Base-by-base conservation (phyloP, 92 coral and sea anemone genomes). In the Siderastrea radians region DNA sequence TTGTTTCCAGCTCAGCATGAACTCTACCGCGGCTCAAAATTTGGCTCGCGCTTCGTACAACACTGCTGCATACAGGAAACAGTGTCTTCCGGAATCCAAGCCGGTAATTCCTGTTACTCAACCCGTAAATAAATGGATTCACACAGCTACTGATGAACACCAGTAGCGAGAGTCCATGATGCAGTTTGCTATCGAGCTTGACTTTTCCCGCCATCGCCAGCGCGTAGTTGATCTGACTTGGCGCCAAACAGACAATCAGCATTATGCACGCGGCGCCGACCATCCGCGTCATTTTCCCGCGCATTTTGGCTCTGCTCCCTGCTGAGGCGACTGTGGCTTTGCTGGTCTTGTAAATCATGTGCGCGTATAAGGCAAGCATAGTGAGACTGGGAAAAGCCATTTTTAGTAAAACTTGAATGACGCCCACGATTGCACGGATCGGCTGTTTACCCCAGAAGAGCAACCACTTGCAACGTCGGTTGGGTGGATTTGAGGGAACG, bases 171-270 rank as follows among this genome's bases (percentile, higher is more conserved):
- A 83, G 79, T 3, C 49, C 69, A 10, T 83, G 87, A 60, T 83
- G 87, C 8, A 73, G 15, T 61, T 45, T 17, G 54, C 44, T 72
- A 48, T 83, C 87, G 11, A 83, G 67, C 15, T 12, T 17, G 13
- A 49, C 65, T 54, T 71, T 54, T 45, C 87, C 87, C 68, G 87
- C 65, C 78, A 82, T 72, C 57, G 69, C 86, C 78, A 82, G 48
- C 65, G 86, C 86, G 86, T 68, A 71, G 50, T 82, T 82, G 86
- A 47, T 60, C 78, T 82, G 86, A 72, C 69, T 82, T 49, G 86
- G 86, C 58, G 86, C 78, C 58, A 70, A 45, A 60, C 78, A 82
- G 3, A 82, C 14, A 17, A 71, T 82, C 57, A 82, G n/a, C 70
- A 60, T 58, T 47, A 53, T 3, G 54, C 86, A 70, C 54, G 86